A percentile compares a stretch with the other conserved stretches of the same genome.
Conservation (phyloP, 23 tunicate genomes). For the Halocynthia aurantium region DNA sequence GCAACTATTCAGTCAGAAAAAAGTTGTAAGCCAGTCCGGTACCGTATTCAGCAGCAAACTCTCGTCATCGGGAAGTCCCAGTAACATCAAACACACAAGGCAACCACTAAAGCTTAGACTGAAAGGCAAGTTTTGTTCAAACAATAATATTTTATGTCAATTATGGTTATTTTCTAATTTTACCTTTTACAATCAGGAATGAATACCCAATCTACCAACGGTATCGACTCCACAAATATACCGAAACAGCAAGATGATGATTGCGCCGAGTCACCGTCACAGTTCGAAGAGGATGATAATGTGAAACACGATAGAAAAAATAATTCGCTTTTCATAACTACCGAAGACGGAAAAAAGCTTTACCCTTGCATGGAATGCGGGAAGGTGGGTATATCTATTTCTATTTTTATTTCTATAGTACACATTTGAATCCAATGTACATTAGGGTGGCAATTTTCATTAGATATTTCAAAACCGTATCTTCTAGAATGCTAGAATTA, state of each 20-base stretch:
- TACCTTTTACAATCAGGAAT: not conserved
- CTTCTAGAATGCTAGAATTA: no score
- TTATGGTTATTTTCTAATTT: not conserved
- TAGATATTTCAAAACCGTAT: no score
- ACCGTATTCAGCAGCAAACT: no score
- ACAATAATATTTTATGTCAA: not conserved
- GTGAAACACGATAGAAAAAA: not conserved
- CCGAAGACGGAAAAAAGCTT: conserved; percentile 35
- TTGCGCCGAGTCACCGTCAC: no score
- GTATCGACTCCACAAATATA: not conserved
- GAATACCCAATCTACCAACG: not conserved
- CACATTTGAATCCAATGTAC: not conserved
- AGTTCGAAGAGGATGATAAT: not conserved
- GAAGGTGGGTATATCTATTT: conserved; percentile 31
- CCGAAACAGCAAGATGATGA: not conserved
- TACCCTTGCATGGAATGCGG: conserved; percentile 64
- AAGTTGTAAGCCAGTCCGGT: no score
- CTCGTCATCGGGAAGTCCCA: not conserved
- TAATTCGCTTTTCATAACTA: no score
- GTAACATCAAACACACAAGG: conserved; percentile 2
- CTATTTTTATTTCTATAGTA: not conserved
- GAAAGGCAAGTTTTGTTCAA: conserved; percentile 33
- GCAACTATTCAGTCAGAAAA: no score
- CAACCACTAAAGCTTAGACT: conserved; percentile 46
- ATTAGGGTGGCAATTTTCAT: not conserved